Conservation (phyloP, 2,113 vertebrate genomes). For the Actinemys pallida region DNA sequence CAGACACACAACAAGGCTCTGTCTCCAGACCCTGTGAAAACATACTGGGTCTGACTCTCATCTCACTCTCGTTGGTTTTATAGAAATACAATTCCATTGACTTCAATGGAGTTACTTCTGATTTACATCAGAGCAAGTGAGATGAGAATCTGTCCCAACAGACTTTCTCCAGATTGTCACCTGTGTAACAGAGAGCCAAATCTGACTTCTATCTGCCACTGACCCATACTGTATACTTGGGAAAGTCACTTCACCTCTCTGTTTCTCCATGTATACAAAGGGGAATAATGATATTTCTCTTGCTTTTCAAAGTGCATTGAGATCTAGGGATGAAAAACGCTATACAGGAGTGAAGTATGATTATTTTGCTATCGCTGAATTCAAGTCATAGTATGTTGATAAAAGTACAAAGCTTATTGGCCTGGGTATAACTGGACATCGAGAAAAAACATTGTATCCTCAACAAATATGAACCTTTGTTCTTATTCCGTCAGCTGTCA, state of each 20-base stretch:
- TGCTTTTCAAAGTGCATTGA: not conserved
- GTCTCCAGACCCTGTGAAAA: not conserved
- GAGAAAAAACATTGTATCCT: not conserved
- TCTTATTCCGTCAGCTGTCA: conserved; percentile 6
- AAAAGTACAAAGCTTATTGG: not conserved
- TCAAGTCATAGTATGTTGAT: not conserved
- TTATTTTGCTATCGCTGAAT: not conserved
- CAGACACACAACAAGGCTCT: not conserved
- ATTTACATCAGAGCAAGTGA: not conserved
- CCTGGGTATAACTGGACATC: not conserved
- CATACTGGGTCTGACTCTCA: not conserved
- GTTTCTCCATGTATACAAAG: not conserved
- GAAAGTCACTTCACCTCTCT: not conserved
- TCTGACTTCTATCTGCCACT: not conserved
- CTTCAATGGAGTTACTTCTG: not conserved
- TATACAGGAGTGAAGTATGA: not conserved
- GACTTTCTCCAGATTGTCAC: not conserved
- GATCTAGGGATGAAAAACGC: not conserved
- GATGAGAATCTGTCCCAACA: not conserved
- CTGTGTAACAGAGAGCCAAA: rapidly evolving
- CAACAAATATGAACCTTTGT: not conserved
- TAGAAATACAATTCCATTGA: not conserved
- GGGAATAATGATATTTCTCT: not conserved
- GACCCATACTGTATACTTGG: not conserved
- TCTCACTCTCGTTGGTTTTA: not conserved